Evolutionary conservation across 2,888 invertebrate genomes (phyloP).

Genomic region (Alloplasta piceator): DNA sequence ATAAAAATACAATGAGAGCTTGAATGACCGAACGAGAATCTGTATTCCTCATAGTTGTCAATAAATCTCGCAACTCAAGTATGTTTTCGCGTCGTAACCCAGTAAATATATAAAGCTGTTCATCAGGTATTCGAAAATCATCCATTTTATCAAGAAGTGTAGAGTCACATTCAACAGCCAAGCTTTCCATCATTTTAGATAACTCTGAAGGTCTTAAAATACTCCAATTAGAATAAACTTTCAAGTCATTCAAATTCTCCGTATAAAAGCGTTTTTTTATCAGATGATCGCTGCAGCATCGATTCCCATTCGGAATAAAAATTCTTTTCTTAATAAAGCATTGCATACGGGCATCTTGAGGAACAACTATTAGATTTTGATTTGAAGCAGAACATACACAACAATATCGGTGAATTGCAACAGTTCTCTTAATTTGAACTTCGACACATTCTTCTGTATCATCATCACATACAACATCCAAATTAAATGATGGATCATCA

Average conservation of each 20-base stretch:
- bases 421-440: no score
- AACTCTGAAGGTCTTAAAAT: conserved; percentile 17
- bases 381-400: no score
- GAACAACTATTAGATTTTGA: conserved; percentile 50
- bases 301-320: conserved; percentile 67
- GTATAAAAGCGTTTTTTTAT: conserved; percentile 66
- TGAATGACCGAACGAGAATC: conserved; percentile 33
- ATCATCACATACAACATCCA: no score
- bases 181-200: conserved; percentile 30
- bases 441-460: no score
- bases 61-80: conserved; percentile 4
- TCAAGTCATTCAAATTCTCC: conserved; percentile 49
- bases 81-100: conserved; percentile 25
- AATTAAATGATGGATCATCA: no score
- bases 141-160: conserved; percentile 26
- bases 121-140: conserved; percentile 21
- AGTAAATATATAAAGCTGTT: conserved; percentile 27
- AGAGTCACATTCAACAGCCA: conserved; percentile 40
- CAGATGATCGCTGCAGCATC: conserved; percentile 66
- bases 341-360: conserved; percentile 64
- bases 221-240: conserved; percentile 40
- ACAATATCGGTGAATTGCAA: no score
- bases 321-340: conserved; percentile 61
- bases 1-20: conserved; percentile 40
- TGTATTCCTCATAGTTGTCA: conserved; percentile 27